A percentile compares a stretch with the other conserved stretches of the same genome.
Conservation (phyloP, 35 echinoderm and acorn worm genomes). For the Strongylocentrotus purpuratus region DNA sequence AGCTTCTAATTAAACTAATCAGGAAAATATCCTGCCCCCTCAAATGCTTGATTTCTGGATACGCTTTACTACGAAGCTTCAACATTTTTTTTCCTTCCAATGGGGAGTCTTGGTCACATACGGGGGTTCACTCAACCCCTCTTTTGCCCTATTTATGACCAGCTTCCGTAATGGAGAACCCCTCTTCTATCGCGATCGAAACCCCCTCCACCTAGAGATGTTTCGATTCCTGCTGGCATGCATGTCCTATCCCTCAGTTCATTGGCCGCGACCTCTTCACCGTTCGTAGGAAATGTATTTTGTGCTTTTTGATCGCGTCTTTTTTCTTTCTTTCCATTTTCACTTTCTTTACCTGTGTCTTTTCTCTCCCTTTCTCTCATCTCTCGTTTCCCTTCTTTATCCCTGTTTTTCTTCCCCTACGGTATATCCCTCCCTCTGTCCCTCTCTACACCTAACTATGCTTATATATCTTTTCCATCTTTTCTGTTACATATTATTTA, state of each 20-base stretch:
- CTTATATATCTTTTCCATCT: too few species aligned
- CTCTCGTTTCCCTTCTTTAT: too few species aligned
- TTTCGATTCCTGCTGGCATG: not conserved
- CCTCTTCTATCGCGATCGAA: not conserved
- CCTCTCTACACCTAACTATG: too few species aligned
- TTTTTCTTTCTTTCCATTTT: too few species aligned
- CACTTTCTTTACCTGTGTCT: too few species aligned
- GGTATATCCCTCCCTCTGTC: too few species aligned
- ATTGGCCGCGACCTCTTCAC: not conserved
- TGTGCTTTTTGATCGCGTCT: too few species aligned
- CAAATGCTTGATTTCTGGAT: not conserved
- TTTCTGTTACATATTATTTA: too few species aligned
- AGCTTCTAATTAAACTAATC: too few species aligned
- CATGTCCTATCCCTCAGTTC: not conserved
- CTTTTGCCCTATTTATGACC: slow-evolving; percentile 30
- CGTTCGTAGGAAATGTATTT: too few species aligned
- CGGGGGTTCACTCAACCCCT: slow-evolving; percentile 12
- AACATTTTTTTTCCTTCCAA: not conserved
- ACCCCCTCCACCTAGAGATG: not conserved
- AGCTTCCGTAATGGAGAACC: slow-evolving; percentile 24
- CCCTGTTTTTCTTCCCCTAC: too few species aligned
- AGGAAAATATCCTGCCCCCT: not conserved
- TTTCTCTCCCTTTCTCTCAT: too few species aligned
- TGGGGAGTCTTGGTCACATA: not conserved
- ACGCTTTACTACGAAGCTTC: not conserved